Percentiles rank a stretch among this genome's conserved stretches.
phyloP scores from a whole-genome alignment of 2,888 invertebrate genomes.

The Gymnoscelis rufifasciata region DNA sequence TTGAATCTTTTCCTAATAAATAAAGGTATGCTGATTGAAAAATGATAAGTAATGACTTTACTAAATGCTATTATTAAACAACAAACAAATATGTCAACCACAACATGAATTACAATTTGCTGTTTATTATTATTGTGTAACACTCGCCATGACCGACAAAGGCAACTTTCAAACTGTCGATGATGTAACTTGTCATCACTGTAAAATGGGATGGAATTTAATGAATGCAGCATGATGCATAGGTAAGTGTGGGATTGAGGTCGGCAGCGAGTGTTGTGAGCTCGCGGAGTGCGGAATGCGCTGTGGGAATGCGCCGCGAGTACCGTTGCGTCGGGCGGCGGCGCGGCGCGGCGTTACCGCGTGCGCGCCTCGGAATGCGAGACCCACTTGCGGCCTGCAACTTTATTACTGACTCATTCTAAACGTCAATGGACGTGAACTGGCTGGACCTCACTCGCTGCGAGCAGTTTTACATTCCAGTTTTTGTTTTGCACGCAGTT shows the following conservation, averaged over 20 bases:
- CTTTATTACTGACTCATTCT: constrained; percentile 62
- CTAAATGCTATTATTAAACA: too few species aligned
- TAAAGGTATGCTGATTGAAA: background rate
- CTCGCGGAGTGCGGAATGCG: constrained; percentile 60
- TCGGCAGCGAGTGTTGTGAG: constrained; percentile 43
- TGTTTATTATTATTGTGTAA: too few species aligned
- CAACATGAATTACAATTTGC: background rate
- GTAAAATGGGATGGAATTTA: constrained; percentile 25
- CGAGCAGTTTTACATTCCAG: constrained; percentile 8
- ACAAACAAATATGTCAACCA: too few species aligned
- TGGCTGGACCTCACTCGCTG: constrained; percentile 24
- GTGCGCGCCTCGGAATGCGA: constrained; percentile 63
- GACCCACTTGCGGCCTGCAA: constrained; percentile 67
- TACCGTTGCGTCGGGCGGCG: constrained; percentile 64
- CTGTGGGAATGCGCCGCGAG: constrained; percentile 74
- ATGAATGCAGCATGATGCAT: constrained; percentile 27
- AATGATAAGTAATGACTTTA: too few species aligned
- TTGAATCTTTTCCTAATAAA: too few species aligned
- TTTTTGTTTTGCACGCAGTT: constrained; percentile 11
- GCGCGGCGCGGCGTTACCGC: constrained; percentile 45
- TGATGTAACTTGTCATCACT: constrained; percentile 21
- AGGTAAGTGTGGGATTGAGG: constrained; percentile 50
- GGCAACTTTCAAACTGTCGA: constrained; percentile 11
- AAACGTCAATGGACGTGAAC: constrained; percentile 39
- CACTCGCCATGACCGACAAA: too few species aligned